phyloP scores from a whole-genome alignment of 2,888 invertebrate species.

The Myopa testacea region DNA sequence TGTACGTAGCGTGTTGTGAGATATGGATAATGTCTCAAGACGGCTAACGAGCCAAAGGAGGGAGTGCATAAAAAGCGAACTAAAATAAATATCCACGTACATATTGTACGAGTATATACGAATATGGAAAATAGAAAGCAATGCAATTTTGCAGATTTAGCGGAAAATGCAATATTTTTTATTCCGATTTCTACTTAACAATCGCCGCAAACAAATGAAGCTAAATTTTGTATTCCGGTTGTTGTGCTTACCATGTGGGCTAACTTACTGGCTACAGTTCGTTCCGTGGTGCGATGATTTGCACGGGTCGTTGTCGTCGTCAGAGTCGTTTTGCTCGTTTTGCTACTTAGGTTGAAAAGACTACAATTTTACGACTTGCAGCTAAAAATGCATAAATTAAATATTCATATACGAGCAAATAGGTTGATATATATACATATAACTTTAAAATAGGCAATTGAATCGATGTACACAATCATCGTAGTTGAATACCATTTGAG shows the following conservation, averaged over 20 bases:
- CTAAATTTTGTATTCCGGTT: slow-evolving; percentile 6
- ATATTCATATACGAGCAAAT: neutral
- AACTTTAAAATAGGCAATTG: too few relatives aligned
- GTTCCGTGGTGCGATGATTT: neutral
- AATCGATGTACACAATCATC: too few relatives aligned
- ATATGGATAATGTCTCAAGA: too few relatives aligned
- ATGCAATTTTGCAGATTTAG: slow-evolving; percentile 42
- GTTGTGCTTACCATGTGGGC: neutral
- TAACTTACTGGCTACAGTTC: neutral
- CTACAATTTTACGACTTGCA: slow-evolving; percentile 18
- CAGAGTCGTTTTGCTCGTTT: neutral
- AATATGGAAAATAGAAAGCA: slow-evolving; percentile 36
- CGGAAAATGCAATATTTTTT: neutral
- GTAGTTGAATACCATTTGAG: too few relatives aligned
- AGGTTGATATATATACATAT: neutral
- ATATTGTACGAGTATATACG: neutral
- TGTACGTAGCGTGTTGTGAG: too few relatives aligned
- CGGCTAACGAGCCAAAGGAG: too few relatives aligned
- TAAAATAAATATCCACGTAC: neutral
- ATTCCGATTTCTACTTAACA: slow-evolving; percentile 9
- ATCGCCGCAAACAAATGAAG: neutral
- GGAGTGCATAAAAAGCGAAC: neutral
- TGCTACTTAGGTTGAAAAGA: neutral
- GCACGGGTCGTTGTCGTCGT: slow-evolving; percentile 6
- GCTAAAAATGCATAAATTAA: slow-evolving; percentile 9